Percentiles rank a stretch among this genome's conserved stretches.
phyloP scores from a whole-genome alignment of 2,888 invertebrate genomes.

The Tenthredo scrophulariae region DNA sequence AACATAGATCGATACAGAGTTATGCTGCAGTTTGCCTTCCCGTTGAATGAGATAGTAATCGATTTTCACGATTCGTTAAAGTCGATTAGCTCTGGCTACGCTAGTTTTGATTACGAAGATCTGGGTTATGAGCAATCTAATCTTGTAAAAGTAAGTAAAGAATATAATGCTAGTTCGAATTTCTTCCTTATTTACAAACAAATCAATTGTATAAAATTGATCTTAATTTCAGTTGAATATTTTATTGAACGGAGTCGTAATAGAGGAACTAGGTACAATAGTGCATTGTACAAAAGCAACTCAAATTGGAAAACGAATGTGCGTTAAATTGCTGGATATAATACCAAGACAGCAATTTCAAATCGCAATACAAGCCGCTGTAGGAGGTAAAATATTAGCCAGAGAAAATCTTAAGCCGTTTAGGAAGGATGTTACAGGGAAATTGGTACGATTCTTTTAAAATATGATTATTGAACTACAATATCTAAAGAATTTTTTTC shows the following conservation, averaged over 20 bases:
- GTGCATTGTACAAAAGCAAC: slow-evolving; percentile 87
- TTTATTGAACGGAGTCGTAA: slow-evolving; percentile 87
- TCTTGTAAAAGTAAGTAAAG: slow-evolving; percentile 86
- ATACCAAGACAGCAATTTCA: slow-evolving; percentile 90
- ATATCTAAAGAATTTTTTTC: slow-evolving; percentile 41
- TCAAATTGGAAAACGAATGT: slow-evolving; percentile 84
- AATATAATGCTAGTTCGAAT: slow-evolving; percentile 53
- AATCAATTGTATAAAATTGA: background rate
- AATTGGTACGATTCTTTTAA: slow-evolving; percentile 84
- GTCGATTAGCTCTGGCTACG: slow-evolving; percentile 95
- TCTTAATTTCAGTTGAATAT: slow-evolving; percentile 83
- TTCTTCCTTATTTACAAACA: background rate
- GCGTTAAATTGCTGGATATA: slow-evolving; percentile 88
- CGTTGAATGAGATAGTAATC: slow-evolving; percentile 94
- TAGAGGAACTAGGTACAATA: slow-evolving; percentile 92
- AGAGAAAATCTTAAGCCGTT: slow-evolving; percentile 92
- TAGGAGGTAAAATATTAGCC: slow-evolving; percentile 89
- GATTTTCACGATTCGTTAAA: slow-evolving; percentile 97
- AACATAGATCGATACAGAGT: slow-evolving; percentile 92
- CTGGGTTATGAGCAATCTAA: slow-evolving; percentile 89
- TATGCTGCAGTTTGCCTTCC: slow-evolving; percentile 90
- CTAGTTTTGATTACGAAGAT: slow-evolving; percentile 96
- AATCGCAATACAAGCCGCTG: slow-evolving; percentile 92
- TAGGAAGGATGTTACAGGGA: slow-evolving; percentile 95
- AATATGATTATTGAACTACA: background rate